phyloP scores from a whole-genome alignment of 2,113 vertebrate species.

The Chloropsis cyanopogon region DNA sequence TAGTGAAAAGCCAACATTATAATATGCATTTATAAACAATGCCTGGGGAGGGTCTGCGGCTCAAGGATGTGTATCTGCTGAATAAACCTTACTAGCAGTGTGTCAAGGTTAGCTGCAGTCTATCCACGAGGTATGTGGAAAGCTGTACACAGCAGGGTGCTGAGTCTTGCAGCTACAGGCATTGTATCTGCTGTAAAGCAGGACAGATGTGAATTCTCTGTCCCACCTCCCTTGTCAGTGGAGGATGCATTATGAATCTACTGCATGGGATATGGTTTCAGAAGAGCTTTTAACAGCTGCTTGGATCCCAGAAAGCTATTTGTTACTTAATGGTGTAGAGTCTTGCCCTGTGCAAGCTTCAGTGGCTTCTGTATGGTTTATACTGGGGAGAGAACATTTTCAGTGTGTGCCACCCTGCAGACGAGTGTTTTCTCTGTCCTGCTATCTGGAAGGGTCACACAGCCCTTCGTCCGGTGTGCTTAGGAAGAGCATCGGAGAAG shows the following conservation, averaged over 20 bases:
- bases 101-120: neutral
- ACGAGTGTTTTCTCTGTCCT: rapidly evolving
- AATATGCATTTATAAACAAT: too few relatives aligned
- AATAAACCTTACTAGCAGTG: neutral
- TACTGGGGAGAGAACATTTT: neutral
- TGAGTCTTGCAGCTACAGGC: neutral
- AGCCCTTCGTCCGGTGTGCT: rapidly evolving
- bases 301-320: neutral
- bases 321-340: too few relatives aligned
- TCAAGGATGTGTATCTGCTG: neutral
- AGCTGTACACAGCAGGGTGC: neutral
- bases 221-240: too few relatives aligned
- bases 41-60: neutral
- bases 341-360: neutral
- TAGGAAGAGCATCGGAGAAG: neutral
- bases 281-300: neutral
- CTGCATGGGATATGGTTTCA: rapidly evolving
- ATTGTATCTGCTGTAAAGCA: neutral
- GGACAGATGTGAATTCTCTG: neutral
- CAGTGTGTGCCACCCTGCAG: rapidly evolving
- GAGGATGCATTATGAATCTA: neutral
- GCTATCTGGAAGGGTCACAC: rapidly evolving
- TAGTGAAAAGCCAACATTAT: too few relatives aligned
- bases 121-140: neutral
- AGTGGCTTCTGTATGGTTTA: neutral